Evolutionary conservation across 1,140 invertebrate genomes (phyloP), one percentile per base, ranked within the genome.

Genomic region (Elysia chlorotica): DNA sequence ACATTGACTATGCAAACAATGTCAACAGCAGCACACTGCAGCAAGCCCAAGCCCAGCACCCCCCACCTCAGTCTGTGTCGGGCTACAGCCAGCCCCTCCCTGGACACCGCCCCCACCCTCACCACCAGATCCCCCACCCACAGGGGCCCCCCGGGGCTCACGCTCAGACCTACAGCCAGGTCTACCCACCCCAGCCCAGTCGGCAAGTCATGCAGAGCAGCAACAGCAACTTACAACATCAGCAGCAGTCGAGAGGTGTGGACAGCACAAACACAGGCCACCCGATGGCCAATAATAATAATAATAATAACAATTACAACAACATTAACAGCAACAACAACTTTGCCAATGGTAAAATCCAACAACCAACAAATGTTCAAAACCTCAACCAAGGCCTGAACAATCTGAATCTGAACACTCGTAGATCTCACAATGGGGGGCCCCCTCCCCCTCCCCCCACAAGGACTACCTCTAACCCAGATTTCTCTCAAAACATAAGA

Each of bases 81-180:
- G 65, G 65, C 30, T 70, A 70, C 31, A 70, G 25, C 14, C 67
- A 70, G 54, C 67, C 67, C 33, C 37, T 70, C 4, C 67, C 67
- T 36, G 67, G 54, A 1, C 33, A 70, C 23, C 57, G 67, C 54
- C 33, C 28, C 67, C 67, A 70, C 67, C 67, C 14, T 56, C 67
- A 36, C 67, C 67, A 30, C 56, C 67, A 36, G 54, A 54, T 36
- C 67, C 36, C 48, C 67, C 53, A 70, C 23, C 33, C 54, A 21
- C 36, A 35, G 54, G 21, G 25, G 6, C 23, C 56, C 21, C 6
- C 61, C 14, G 4, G 19, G 14, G 10, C 25, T 10, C 25, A 10
- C 30, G 33, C 61, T 14, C 28, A 25, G 3, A 31, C 14, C 14
- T 33, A 28, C 5, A 28, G 6, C 65, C 30, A 33, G 14, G 4